Evolutionary conservation across 2,113 vertebrate genomes (phyloP).

Genomic region (Geococcyx californianus): DNA sequence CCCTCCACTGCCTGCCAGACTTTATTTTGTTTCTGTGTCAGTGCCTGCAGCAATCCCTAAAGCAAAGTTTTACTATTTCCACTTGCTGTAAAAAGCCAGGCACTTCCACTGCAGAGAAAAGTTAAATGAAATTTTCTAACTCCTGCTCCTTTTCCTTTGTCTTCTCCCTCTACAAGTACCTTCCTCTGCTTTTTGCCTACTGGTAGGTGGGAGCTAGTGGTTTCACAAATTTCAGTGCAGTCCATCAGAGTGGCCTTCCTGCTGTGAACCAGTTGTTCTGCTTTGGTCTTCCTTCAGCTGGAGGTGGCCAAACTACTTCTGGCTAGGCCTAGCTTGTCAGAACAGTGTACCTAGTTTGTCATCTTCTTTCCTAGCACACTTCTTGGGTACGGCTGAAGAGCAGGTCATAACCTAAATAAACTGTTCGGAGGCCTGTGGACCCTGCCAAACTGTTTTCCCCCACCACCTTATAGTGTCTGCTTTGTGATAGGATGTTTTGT

Average conservation of each 20-base stretch:
- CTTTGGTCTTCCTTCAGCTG: neutral
- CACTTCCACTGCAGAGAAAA: neutral
- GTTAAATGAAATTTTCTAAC: neutral
- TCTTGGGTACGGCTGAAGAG: neutral
- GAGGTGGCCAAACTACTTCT: neutral
- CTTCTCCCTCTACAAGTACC: neutral
- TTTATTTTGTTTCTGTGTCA: slow-evolving; percentile 21
- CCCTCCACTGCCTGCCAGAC: neutral
- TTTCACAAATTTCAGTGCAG: neutral
- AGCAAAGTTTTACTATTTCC: slow-evolving; percentile 12
- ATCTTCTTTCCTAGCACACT: neutral
- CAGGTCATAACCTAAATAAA: neutral
- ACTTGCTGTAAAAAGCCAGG: slow-evolving; percentile 14
- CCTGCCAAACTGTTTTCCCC: fast-evolving
- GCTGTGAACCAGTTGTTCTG: neutral
- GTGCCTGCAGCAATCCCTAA: slow-evolving; percentile 4
- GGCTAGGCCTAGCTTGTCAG: neutral
- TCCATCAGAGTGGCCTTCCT: neutral
- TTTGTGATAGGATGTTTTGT: neutral
- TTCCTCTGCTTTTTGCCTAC: neutral
- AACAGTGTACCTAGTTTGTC: neutral
- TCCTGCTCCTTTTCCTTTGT: neutral
- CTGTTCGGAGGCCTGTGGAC: neutral
- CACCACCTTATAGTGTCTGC: neutral
- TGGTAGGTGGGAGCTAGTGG: neutral